Evolutionary conservation across 1,140 invertebrate species (phyloP).

Genomic region (Ceratina japonica): DNA sequence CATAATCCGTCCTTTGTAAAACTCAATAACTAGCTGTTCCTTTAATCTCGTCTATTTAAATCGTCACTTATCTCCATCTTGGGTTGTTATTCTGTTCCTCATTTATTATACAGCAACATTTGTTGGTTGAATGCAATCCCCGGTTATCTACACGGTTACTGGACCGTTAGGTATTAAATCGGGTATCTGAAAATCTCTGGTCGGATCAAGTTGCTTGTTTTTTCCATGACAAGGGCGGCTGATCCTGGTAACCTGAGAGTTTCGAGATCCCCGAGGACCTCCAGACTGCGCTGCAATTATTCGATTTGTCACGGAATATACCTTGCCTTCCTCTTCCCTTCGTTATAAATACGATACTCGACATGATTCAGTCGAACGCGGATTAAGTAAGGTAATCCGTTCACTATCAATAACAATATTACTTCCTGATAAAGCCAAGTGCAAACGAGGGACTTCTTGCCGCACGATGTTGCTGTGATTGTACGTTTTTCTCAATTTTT

Average conservation of each 20-base stretch:
- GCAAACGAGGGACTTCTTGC: too few relatives aligned
- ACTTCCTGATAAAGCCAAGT: too few relatives aligned
- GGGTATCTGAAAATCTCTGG: slow-evolving; percentile 56
- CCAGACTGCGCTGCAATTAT: slow-evolving; percentile 51
- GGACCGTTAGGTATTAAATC: slow-evolving; percentile 16
- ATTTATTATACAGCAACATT: slow-evolving; percentile 35
- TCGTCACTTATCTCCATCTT: slow-evolving; percentile 9
- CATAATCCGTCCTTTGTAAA: neutral
- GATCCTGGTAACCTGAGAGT: slow-evolving; percentile 55
- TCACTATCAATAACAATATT: too few relatives aligned
- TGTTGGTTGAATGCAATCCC: slow-evolving; percentile 7
- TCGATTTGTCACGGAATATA: slow-evolving; percentile 46
- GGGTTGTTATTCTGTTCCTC: slow-evolving; percentile 31
- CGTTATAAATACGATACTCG: neutral
- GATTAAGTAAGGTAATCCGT: slow-evolving; percentile 15
- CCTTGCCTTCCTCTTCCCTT: neutral
- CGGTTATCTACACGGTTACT: neutral
- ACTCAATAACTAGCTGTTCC: neutral
- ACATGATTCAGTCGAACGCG: neutral
- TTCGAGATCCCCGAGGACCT: slow-evolving; percentile 31
- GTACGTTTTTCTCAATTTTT: too few relatives aligned
- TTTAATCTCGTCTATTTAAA: slow-evolving; percentile 5
- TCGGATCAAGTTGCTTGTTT: slow-evolving; percentile 51
- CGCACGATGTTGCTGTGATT: too few relatives aligned
- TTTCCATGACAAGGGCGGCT: slow-evolving; percentile 8